A percentile compares a stretch with the other conserved stretches of the same genome.
phyloP scores from a whole-genome alignment of 2,888 invertebrate genomes.

The Lasioglossum villosulum region DNA sequence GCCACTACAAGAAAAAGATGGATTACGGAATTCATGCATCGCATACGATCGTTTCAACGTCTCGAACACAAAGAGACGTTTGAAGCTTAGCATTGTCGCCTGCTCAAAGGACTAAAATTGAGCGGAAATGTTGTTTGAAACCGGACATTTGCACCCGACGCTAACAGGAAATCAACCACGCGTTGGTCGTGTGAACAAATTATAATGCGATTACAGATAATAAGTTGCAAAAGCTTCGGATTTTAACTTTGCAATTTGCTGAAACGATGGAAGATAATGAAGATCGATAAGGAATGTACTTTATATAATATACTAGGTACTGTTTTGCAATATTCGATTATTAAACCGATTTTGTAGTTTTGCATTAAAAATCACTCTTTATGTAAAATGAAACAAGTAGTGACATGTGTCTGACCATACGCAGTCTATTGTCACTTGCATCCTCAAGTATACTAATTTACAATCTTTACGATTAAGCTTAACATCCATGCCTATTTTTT shows the following conservation, averaged over 20 bases:
- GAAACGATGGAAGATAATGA: background rate
- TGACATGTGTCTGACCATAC: background rate
- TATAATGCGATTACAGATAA: background rate
- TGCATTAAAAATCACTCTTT: background rate
- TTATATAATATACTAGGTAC: too few species aligned
- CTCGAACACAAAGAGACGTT: background rate
- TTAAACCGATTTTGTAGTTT: background rate
- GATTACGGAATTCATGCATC: background rate
- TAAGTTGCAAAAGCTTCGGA: background rate
- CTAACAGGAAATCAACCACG: slow-evolving; percentile 8
- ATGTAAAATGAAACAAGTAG: background rate
- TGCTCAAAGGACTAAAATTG: slow-evolving; percentile 63
- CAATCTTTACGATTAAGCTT: background rate
- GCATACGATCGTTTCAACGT: background rate
- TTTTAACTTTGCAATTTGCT: background rate
- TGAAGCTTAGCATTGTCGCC: slow-evolving; percentile 1
- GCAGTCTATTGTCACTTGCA: background rate
- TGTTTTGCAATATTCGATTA: background rate
- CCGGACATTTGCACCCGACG: slow-evolving; percentile 59
- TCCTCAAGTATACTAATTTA: background rate
- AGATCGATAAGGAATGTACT: background rate
- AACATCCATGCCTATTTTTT: background rate
- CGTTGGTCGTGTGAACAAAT: background rate
- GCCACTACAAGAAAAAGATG: background rate
- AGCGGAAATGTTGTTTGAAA: slow-evolving; percentile 60